A percentile compares a stretch with the other conserved stretches of the same genome.
These are phyloP conservation scores for Corythornis cristatus DNA, from an alignment of 2,113 vertebrate genomes.

Conservation along the genomic window DNA sequence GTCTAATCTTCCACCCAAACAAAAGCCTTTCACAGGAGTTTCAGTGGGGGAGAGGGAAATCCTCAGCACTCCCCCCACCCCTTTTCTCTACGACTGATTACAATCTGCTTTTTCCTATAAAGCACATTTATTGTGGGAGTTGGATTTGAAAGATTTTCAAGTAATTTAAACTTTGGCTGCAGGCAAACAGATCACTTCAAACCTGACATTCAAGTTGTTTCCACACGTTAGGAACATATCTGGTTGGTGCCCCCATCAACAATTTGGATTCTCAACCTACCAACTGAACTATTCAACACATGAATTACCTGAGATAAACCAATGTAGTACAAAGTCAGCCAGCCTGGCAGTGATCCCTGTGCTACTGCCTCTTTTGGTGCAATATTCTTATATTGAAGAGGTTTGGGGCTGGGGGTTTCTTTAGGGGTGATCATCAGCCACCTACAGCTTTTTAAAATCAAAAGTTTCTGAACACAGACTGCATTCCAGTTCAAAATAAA, in stretches of 20 bases:
- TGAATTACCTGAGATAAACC: neutral
- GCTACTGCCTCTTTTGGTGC: neutral
- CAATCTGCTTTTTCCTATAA: slow-evolving; percentile 62
- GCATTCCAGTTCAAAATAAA: neutral
- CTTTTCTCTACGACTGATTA: slow-evolving; percentile 28
- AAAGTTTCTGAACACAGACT: neutral
- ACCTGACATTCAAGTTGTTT: slow-evolving; percentile 33
- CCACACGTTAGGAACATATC: slow-evolving; percentile 21
- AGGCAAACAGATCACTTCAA: slow-evolving; percentile 33
- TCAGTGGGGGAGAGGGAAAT: slow-evolving; percentile 30
- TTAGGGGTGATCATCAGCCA: neutral
- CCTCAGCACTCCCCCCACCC: neutral
- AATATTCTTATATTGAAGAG: neutral
- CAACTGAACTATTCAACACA: neutral
- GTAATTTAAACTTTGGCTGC: slow-evolving; percentile 63
- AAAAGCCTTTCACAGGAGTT: slow-evolving; percentile 59
- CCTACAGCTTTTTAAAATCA: neutral
- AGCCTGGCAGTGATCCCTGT: neutral
- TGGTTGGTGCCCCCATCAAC: neutral
- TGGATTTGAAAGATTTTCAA: slow-evolving; percentile 68
- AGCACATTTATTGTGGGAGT: slow-evolving; percentile 72
- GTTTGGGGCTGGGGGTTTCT: neutral
- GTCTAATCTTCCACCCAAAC: slow-evolving; percentile 72
- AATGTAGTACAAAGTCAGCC: neutral
- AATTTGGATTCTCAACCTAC: neutral